A percentile compares a stretch with the other conserved stretches of the same genome.
Evolutionary conservation across 2,113 vertebrate genomes (phyloP).

Genomic region (Chionomys nivalis): DNA sequence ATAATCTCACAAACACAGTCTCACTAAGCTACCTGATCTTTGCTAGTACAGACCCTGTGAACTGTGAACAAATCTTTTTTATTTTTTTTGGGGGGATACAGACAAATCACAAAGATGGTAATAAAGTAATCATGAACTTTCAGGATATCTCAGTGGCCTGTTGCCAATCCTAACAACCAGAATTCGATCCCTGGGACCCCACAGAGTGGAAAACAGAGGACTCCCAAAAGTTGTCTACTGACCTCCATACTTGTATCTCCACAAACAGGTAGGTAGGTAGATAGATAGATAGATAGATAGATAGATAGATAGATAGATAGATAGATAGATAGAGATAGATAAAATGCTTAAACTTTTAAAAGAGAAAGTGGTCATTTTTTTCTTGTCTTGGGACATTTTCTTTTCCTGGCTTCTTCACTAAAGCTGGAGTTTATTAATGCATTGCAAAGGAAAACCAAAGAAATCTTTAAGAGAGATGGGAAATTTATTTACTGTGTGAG

Average conservation of each 20-base stretch:
- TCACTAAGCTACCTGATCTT: neutral
- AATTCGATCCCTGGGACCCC: neutral
- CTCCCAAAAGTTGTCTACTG: neutral
- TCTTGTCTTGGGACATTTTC: slow-evolving; percentile 7
- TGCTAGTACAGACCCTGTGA: neutral
- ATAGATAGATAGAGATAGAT: neutral
- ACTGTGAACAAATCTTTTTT: neutral
- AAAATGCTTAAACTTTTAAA: neutral
- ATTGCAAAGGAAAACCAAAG: neutral
- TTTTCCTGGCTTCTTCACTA: neutral
- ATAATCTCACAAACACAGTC: neutral
- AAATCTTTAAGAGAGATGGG: neutral
- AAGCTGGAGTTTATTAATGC: neutral
- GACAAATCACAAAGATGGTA: neutral
- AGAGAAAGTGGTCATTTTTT: slow-evolving; percentile 15
- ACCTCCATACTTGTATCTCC: neutral
- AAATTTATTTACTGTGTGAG: neutral
- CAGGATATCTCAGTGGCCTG: neutral
- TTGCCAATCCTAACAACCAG: neutral
- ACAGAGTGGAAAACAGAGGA: neutral
- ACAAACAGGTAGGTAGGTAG: neutral
- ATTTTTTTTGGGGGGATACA: too few species aligned
- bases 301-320: neutral
- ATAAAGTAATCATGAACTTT: neutral
- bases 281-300: neutral